Evolutionary conservation across 2,797 vertebrate species (phyloP).

Genomic region (Oryzias sinensis): DNA sequence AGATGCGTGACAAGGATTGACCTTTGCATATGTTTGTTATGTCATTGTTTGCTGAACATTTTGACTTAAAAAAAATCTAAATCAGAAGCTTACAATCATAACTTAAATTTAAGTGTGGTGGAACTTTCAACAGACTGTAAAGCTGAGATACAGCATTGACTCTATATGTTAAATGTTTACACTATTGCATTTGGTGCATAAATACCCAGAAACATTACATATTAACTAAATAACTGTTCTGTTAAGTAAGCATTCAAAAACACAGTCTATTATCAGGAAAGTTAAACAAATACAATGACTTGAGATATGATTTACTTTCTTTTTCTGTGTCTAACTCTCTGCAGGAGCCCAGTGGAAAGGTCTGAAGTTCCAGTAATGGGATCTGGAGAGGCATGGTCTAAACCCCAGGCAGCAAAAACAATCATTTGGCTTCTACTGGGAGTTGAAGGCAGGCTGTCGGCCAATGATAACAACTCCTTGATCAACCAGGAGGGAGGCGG

Average conservation of each 20-base stretch:
- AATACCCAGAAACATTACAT: too few species aligned
- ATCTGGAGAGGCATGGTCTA: slow-evolving; percentile 67
- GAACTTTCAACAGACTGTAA: too few species aligned
- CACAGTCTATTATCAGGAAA: slow-evolving; percentile 20
- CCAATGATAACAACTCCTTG: slow-evolving; percentile 77
- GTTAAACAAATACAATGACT: slow-evolving; percentile 23
- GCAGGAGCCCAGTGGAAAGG: slow-evolving; percentile 41
- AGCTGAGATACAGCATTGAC: too few species aligned
- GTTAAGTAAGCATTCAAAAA: slow-evolving; percentile 13
- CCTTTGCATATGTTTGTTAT: too few species aligned
- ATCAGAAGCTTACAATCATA: too few species aligned
- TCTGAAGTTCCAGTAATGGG: slow-evolving; percentile 66
- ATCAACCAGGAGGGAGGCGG: slow-evolving; percentile 39
- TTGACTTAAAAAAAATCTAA: too few species aligned
- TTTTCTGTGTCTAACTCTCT: slow-evolving; percentile 27
- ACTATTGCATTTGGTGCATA: too few species aligned
- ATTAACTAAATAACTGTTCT: neutral
- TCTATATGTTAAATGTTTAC: too few species aligned
- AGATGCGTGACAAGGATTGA: too few species aligned
- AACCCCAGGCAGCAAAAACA: slow-evolving; percentile 75
- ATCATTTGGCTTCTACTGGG: slow-evolving; percentile 73
- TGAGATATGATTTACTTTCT: slow-evolving; percentile 29
- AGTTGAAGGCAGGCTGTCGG: slow-evolving; percentile 61
- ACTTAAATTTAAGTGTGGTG: too few species aligned
- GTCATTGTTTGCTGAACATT: too few species aligned